A percentile compares a stretch with the other conserved stretches of the same genome.
Conservation (phyloP, 2,113 vertebrate genomes). For the Oncorhynchus masou region DNA sequence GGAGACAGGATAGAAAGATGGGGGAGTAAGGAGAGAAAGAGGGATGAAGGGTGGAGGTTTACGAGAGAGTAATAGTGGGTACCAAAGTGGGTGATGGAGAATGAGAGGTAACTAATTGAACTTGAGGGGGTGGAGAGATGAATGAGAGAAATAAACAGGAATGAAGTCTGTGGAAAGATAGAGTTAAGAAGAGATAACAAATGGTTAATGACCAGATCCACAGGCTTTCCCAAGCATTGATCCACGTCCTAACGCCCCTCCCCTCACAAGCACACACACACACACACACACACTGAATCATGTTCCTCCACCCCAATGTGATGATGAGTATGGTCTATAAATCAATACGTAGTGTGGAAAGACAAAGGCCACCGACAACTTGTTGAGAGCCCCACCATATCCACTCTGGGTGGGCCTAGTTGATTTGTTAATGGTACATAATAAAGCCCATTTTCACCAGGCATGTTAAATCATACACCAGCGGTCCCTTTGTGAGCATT, state of each 20-base stretch:
- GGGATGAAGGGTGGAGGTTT: constrained; percentile 36
- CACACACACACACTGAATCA: neutral
- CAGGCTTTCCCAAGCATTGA: neutral
- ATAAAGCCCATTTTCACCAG: constrained; percentile 85
- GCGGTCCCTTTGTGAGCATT: constrained; percentile 80
- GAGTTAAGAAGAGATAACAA: constrained; percentile 27
- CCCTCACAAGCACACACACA: neutral
- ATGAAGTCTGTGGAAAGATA: constrained; percentile 17
- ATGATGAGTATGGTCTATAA: constrained; percentile 85
- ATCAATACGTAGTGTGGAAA: constrained; percentile 75
- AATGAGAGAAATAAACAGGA: constrained; percentile 33
- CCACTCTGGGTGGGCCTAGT: constrained; percentile 71
- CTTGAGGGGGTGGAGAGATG: neutral
- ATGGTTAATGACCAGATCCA: constrained; percentile 32
- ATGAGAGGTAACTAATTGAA: constrained; percentile 28
- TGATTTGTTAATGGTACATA: constrained; percentile 92
- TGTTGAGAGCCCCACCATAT: constrained; percentile 78
- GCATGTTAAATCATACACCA: constrained; percentile 87
- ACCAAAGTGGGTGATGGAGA: constrained; percentile 14
- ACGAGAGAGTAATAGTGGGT: neutral
- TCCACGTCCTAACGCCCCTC: neutral
- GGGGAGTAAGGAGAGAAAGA: neutral
- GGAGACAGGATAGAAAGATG: neutral
- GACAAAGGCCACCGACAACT: constrained; percentile 62
- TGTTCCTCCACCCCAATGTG: constrained; percentile 77